Evolutionary conservation across 37 sponge, comb jelly and placozoan species (phyloP).

Genomic region (Lycopodina hypogea): DNA sequence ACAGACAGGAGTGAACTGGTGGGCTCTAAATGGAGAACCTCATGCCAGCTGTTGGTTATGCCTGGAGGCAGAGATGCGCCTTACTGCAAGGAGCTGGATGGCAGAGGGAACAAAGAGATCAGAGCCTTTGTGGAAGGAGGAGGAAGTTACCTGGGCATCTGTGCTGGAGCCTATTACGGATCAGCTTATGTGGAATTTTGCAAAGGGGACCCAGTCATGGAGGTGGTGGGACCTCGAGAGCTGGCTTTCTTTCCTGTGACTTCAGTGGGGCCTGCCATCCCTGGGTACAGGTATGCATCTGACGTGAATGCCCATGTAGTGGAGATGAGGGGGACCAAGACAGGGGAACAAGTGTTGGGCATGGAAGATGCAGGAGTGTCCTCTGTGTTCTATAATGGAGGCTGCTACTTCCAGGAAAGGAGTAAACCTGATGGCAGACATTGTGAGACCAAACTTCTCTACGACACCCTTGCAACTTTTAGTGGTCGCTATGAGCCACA

Average conservation of each 20-base stretch:
- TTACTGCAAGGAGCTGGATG: constrained; percentile 59
- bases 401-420: constrained; percentile 38
- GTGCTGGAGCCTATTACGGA: constrained; percentile 90
- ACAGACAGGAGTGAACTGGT: constrained; percentile 53
- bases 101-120: constrained; percentile 66
- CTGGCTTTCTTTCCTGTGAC: constrained; percentile 69
- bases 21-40: constrained; percentile 5
- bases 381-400: constrained; percentile 75
- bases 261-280: constrained; percentile 65
- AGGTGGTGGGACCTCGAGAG: constrained; percentile 67
- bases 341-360: not conserved
- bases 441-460: too few species aligned
- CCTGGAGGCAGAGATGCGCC: constrained; percentile 89
- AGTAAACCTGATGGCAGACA: not conserved
- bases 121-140: constrained; percentile 66
- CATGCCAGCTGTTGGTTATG: constrained; percentile 55
- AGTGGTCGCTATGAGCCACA: not conserved
- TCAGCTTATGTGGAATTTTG: constrained; percentile 57
- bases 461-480: not conserved
- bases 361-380: not conserved
- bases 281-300: constrained; percentile 68
- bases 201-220: constrained; percentile 64
- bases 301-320: constrained; percentile 56
- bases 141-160: constrained; percentile 83
- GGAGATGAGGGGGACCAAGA: not conserved